Evolutionary conservation across 2,888 invertebrate species (phyloP), one percentile per base, ranked within the genome.

Genomic region (Microctonus hyperodae): DNA sequence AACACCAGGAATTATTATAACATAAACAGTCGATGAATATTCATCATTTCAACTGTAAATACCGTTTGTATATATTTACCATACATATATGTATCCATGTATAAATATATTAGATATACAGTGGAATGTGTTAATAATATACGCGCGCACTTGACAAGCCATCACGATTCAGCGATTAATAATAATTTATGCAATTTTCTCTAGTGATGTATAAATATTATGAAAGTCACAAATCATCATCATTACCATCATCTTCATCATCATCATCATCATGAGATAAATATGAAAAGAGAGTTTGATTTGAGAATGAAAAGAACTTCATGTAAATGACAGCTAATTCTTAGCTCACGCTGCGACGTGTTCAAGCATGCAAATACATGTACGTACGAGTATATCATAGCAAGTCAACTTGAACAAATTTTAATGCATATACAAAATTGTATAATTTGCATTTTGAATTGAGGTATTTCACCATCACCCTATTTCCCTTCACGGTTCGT

Each of bases 21-120:
- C 64, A 51, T 66, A 68, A 72, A 68, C 50, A 67, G 44, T 37
- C 56, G 56, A 65, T 70, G 70, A 60, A 72, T 72, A 70, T 72
- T 69, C 71, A 72, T 70, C 71, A 72, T 70, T 53, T 55, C 67
- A 57, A 58, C 61, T 40, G 11, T 31, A 28, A 48, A 60, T 60
- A 48, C 28, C 44, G 44, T 60, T 53, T 44, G 55, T 53, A 55
- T 44, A 64, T 48, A 40, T 48, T 55, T 64, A n/a, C 37, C 5
- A 57, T 28, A 48, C 31, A 35, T 51, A 6, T 61, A 37, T 51
- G 61, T 1, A 50, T 50, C 28, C 51, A 51, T 61, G 51, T 62
- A 57, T 56, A 59, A 51, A 37, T 60, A 50, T 59, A 63, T 64
- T n/a, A n/a, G n/a, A 16, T 58, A 22, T 11, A 31, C 25, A 66